phyloP scores from a whole-genome alignment of 2,113 vertebrate species.

The Boulengeromyrus knoepffleri region DNA sequence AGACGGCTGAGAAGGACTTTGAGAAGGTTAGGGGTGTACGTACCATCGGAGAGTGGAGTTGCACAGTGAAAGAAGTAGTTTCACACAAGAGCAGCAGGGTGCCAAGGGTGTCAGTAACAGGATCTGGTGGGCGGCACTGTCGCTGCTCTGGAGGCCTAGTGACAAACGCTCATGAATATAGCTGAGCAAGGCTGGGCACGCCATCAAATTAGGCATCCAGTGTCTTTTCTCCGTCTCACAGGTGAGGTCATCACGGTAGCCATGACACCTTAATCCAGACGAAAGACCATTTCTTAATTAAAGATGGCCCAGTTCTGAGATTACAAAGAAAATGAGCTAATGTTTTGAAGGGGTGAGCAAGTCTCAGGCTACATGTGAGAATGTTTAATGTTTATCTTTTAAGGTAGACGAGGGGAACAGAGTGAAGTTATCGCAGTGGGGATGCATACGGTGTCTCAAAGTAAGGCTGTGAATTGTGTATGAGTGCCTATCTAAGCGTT shows the following conservation, averaged over 20 bases:
- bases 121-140: constrained; percentile 27
- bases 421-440: not conserved
- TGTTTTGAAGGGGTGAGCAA: constrained; percentile 32
- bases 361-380: not conserved
- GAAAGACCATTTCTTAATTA: constrained; percentile 65
- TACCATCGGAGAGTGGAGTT: not conserved
- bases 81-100: not conserved
- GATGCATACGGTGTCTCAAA: not conserved
- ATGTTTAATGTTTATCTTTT: not conserved
- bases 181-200: constrained; percentile 21
- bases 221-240: constrained; percentile 19
- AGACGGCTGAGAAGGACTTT: not conserved
- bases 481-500: not conserved
- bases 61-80: not conserved
- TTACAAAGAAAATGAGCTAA: constrained; percentile 43
- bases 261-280: constrained; percentile 57
- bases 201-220: constrained; percentile 25
- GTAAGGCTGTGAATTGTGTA: not conserved
- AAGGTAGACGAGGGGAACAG: not conserved
- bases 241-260: constrained; percentile 59
- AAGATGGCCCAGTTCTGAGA: constrained; percentile 46
- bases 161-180: not conserved
- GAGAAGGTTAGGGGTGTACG: not conserved
- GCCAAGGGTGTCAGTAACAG: constrained; percentile 20
- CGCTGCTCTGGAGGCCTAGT: constrained; percentile 19